Evolutionary conservation across 2,888 invertebrate genomes (phyloP).

Genomic region (Tinea trinotella): DNA sequence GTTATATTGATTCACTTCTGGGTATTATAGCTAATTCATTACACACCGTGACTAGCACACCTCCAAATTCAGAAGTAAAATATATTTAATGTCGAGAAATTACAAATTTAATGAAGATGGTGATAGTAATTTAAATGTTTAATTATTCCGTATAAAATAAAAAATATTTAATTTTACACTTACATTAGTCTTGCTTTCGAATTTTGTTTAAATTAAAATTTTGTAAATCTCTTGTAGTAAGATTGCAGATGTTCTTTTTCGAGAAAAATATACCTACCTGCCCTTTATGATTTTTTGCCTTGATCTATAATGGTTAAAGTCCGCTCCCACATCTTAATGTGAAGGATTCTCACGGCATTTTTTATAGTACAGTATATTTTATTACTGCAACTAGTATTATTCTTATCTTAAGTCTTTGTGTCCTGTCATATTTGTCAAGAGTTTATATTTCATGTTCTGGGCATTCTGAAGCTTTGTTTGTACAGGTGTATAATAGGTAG

Average conservation of each 20-base stretch:
- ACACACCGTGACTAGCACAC: slow-evolving; percentile 5
- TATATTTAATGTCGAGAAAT: background rate
- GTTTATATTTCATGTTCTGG: background rate
- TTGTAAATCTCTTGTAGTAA: background rate
- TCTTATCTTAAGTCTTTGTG: background rate
- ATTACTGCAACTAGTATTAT: background rate
- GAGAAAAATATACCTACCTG: background rate
- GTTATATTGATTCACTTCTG: slow-evolving; percentile 6
- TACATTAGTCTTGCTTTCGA: slow-evolving; percentile 14
- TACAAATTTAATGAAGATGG: background rate
- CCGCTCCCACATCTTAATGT: slow-evolving; percentile 2
- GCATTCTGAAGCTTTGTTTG: slow-evolving; percentile 2
- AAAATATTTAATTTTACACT: background rate
- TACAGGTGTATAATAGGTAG: slow-evolving; percentile 3
- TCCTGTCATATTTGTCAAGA: slow-evolving; percentile 6
- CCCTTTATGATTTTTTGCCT: background rate
- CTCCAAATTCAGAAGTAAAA: background rate
- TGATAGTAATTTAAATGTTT: slow-evolving; percentile 5
- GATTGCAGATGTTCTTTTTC: slow-evolving; percentile 3
- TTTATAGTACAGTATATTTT: background rate
- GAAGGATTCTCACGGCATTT: background rate
- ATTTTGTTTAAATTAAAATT: background rate
- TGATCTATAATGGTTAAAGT: background rate
- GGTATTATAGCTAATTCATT: background rate
- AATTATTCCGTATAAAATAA: slow-evolving; percentile 2